Percentiles rank a stretch among this genome's conserved stretches.
Evolutionary conservation across 2,888 invertebrate species (phyloP).

Genomic region (Amphipoea lucens): DNA sequence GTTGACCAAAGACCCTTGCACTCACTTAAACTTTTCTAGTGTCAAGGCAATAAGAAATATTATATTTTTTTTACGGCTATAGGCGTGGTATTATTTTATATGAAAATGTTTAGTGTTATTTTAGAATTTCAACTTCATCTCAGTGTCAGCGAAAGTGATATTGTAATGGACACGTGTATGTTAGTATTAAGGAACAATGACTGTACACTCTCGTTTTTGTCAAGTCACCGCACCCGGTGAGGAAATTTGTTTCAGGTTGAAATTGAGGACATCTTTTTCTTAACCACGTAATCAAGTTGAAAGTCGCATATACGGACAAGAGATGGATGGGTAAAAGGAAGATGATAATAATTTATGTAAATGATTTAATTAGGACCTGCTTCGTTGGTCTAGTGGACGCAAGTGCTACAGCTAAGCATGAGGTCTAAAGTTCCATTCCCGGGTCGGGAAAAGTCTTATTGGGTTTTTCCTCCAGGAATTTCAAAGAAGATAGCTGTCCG

Average conservation of each 20-base stretch:
- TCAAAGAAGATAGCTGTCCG: background rate
- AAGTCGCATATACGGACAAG: background rate
- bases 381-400: background rate
- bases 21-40: no score
- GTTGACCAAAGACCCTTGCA: no score
- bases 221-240: background rate
- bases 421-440: background rate
- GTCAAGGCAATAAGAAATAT: no score
- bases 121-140: no score
- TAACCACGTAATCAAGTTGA: constrained; percentile 10
- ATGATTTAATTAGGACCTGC: background rate
- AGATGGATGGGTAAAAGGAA: background rate
- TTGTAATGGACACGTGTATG: no score
- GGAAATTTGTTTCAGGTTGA: background rate
- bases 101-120: no score
- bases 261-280: background rate
- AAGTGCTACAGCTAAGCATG: background rate
- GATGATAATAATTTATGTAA: background rate
- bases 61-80: no score
- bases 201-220: no score
- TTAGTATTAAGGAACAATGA: no score
- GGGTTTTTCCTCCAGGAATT: background rate
- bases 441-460: background rate
- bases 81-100: no score
- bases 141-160: no score